phyloP scores from a whole-genome alignment of 2,113 vertebrate genomes.

The Brevimyrus niger region DNA sequence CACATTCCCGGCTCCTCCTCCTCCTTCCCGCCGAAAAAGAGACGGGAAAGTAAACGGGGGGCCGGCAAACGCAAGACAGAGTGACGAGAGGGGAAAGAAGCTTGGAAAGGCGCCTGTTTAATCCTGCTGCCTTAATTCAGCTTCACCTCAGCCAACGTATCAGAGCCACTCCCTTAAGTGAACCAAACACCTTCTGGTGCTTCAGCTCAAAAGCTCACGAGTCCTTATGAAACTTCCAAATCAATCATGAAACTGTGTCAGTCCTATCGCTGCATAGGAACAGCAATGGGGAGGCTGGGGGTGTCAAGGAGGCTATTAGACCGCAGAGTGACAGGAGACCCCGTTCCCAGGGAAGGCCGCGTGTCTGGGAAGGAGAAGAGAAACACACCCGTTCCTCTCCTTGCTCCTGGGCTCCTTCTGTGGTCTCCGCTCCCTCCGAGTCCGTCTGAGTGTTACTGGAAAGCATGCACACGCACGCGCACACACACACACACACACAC shows the following conservation, averaged over 20 bases:
- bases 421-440: neutral
- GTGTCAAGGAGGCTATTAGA: neutral
- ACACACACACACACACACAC: neutral
- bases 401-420: neutral
- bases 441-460: neutral
- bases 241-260: neutral
- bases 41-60: too few relatives aligned
- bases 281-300: neutral
- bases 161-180: neutral
- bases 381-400: neutral
- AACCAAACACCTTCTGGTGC: neutral
- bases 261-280: neutral
- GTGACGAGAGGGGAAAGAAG: neutral
- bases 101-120: neutral
- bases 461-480: neutral
- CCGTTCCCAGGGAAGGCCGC: neutral
- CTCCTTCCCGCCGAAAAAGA: conserved; percentile 42
- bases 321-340: neutral
- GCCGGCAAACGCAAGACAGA: neutral
- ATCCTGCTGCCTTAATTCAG: neutral
- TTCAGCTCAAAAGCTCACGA: neutral
- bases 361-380: neutral
- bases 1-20: conserved; percentile 67
- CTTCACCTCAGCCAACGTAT: neutral
- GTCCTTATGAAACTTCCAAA: neutral